Conservation (phyloP, 2,888 invertebrate species). For the Hipparchia sbordonii region DNA sequence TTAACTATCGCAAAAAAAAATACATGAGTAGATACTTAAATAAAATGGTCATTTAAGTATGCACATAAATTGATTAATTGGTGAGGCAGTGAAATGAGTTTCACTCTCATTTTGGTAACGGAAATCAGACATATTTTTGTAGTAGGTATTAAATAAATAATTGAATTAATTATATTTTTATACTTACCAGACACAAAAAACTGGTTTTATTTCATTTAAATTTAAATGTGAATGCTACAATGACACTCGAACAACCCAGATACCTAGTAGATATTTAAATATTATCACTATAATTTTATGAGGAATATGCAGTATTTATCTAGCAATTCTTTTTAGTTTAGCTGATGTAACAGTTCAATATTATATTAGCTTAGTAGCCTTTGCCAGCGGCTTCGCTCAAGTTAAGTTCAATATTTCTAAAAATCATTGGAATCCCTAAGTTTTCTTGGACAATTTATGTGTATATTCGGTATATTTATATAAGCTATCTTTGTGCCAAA, state of each 20-base stretch:
- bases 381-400: background rate
- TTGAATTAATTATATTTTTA: background rate
- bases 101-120: constrained; percentile 7
- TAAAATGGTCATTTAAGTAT: no score
- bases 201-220: constrained; percentile 1
- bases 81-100: background rate
- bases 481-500: background rate
- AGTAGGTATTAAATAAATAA: background rate
- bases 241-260: background rate
- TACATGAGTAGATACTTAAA: no score
- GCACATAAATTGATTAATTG: constrained; percentile 25
- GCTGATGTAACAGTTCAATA: background rate
- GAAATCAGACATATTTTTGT: background rate
- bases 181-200: background rate
- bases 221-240: background rate
- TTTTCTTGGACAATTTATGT: no score
- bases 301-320: background rate
- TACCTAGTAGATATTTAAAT: background rate
- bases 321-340: background rate
- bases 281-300: background rate
- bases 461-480: background rate
- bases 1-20: no score
- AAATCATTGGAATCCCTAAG: no score
- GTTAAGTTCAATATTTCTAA: no score
- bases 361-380: background rate